Evolutionary conservation across 2,888 invertebrate species (phyloP), one percentile per base, ranked within the genome.

Genomic region (Meteorus colon): DNA sequence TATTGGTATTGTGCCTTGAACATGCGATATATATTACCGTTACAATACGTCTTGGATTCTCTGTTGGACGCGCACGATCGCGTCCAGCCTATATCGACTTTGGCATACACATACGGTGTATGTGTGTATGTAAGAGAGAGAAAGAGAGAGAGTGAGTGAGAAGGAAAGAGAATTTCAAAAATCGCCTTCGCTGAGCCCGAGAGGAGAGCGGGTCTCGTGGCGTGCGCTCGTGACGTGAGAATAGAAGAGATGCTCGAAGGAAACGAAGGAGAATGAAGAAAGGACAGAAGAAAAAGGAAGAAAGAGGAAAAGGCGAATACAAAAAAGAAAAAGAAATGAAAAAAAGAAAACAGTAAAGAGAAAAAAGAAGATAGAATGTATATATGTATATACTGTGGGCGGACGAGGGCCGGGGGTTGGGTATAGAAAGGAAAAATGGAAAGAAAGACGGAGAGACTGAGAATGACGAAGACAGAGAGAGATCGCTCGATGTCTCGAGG

Each of bases 401-500:
- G 66, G 45, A 45, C 59, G 55, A 45, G 51, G 29, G 41, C 37
- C 67, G 60, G 67, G 66, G 66, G 63, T 31, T 45, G 67, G 34
- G 71, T 74, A 63, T 72, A 55, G 70, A 66, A 73, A 73, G 75
- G 78, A 70, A 66, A 74, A 73, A 48, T 60, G 71, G 76, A 59
- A 69, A 51, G 75, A 65, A 70, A 65, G 62, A 78, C 70, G 74
- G 77, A 78, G 74, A 62, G 77, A 76, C 77, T 72, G 80, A 79
- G 63, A 73, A 27, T 71, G 77, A 79, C 75, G 51, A 77, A 77
- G 78, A 74, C 79, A 79, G 65, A 69, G 48, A 68, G 55, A 55
- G 19, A 55, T 55, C 19, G 55, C 19, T 55, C 55, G 55, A 55
- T 55, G 55, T 55, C 31, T 41, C n/a, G 63, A 48, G 31, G 59